A percentile compares a stretch with the other conserved stretches of the same genome.
Conservation (phyloP, 1,140 invertebrate species). For the Drosophila baimaii region DNA sequence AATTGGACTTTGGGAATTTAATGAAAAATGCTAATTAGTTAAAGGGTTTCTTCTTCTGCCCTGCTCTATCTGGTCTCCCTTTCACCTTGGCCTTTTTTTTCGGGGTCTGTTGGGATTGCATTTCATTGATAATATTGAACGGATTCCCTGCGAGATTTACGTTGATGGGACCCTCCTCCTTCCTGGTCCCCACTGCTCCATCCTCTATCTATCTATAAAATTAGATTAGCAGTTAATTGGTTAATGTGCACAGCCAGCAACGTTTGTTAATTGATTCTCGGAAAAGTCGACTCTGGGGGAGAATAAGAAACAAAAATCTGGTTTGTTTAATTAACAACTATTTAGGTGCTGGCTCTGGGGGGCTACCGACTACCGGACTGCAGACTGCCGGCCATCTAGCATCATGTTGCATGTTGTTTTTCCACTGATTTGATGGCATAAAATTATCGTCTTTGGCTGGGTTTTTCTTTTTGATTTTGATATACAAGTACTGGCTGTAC, state of each 20-base stretch:
- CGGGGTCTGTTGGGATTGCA: constrained; percentile 52
- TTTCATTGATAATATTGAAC: constrained; percentile 78
- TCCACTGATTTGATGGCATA: constrained; percentile 66
- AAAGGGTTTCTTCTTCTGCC: constrained; percentile 62
- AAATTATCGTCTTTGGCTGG: constrained; percentile 59
- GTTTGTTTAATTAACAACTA: constrained; percentile 77
- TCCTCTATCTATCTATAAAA: constrained; percentile 73
- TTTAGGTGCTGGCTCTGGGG: constrained; percentile 44
- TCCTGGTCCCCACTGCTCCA: too few species aligned
- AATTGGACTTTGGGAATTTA: constrained; percentile 82
- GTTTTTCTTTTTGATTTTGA: constrained; percentile 39
- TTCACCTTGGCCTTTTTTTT: not conserved
- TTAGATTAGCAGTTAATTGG: constrained; percentile 83
- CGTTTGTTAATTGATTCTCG: constrained; percentile 80
- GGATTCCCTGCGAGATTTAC: constrained; percentile 56
- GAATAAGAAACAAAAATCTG: constrained; percentile 37
- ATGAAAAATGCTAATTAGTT: constrained; percentile 83
- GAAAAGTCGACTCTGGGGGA: constrained; percentile 40
- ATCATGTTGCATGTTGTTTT: constrained; percentile 62
- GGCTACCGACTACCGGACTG: constrained; percentile 2
- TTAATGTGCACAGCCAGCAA: constrained; percentile 80
- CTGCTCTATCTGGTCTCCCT: constrained; percentile 18
- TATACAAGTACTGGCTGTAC: constrained; percentile 25
- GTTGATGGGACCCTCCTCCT: constrained; percentile 29
- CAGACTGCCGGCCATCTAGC: constrained; percentile 40